phyloP scores from a whole-genome alignment of 1,140 invertebrate genomes.

The Trachelipus rathkii region DNA sequence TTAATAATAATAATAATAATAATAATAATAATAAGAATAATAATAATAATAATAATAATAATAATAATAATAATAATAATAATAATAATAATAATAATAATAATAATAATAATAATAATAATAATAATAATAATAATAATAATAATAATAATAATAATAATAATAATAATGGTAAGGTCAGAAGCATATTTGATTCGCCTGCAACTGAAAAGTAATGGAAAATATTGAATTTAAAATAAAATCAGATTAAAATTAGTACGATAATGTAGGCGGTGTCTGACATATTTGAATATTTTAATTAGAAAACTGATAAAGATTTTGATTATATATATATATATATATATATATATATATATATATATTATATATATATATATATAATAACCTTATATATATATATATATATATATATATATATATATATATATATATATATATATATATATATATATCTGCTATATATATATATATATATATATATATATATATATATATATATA shows the following conservation, averaged over 20 bases:
- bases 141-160: conserved; percentile 7
- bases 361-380: conserved; percentile 10
- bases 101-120: conserved; percentile 15
- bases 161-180: background rate
- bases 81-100: conserved; percentile 15
- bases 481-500: conserved; percentile 13
- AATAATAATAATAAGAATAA: no score
- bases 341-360: conserved; percentile 15
- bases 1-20: no score
- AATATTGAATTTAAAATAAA: no score
- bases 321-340: background rate
- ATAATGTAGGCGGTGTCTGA: no score
- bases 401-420: background rate
- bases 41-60: conserved; percentile 4
- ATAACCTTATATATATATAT: conserved; percentile 7
- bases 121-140: conserved; percentile 15
- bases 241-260: no score
- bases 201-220: no score
- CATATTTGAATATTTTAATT: no score
- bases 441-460: no score
- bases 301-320: no score
- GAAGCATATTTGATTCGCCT: no score
- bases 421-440: no score
- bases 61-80: conserved; percentile 15
- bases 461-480: background rate